Evolutionary conservation across 2,113 vertebrate species (phyloP), one percentile per base, ranked within the genome.

Genomic region (Ploceus nigricollis): DNA sequence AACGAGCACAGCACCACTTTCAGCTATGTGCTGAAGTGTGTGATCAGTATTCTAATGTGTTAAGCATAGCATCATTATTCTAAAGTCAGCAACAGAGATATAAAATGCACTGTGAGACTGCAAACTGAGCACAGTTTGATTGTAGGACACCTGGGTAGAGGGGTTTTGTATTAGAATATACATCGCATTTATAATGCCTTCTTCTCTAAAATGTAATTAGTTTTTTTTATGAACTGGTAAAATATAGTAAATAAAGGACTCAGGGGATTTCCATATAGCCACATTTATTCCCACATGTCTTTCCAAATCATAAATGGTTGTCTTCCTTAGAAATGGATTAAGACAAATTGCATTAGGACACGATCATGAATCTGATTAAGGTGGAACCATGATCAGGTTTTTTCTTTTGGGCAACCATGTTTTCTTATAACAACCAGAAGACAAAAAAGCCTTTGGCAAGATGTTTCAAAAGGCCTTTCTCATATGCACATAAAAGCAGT

Each of bases 321-420:
- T 99, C 98, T 99, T 98, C 98, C 98, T 98, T 97, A 98, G 98
- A 99, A 99, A 98, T 99, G 98, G 98, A 99, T 99, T 98, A 99
- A 98, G 98, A 98, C 98, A 99, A 99, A 99, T 99, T 99, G 98
- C 98, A 99, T 99, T 99, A 99, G 98, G 98, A 98, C 98, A 98
- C 97, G 98, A 99, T 98, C 98, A 98, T 98, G 98, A 99, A 99
- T 99, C 98, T 98, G 99, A 99, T 99, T 99, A 99, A 98, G 98
- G 98, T 98, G 97, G 98, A 98, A 98, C 98, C 98, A 98, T 97
- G 98, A 98, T 98, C 98, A 98, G 97, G 97, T 99, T 98, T 96
- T 95, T 92, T 96, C 93, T 99, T 98, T 98, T 98, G 98, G 98
- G 98, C 98, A 98, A 98, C 98, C 97, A 97, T 98, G 98, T 98